Conservation (phyloP, 2,888 invertebrate species). For the Cacoxenus indagator region DNA sequence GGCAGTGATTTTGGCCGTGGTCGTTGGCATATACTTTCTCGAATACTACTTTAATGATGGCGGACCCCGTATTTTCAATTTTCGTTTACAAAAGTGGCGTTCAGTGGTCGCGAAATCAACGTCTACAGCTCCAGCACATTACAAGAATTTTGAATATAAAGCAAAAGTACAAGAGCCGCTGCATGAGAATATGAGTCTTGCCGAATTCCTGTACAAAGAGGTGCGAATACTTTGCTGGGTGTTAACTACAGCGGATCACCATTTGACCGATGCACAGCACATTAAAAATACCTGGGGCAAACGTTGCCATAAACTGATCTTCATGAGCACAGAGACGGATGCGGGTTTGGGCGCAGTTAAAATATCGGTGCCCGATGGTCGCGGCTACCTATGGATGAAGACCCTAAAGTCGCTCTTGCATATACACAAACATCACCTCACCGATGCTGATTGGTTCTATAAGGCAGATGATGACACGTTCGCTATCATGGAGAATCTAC, state of each 20-base stretch:
- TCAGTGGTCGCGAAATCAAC: too few species aligned
- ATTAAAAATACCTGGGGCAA: slow-evolving; percentile 95
- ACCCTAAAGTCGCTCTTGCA: slow-evolving; percentile 93
- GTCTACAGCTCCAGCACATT: too few species aligned
- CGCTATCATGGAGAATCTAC: slow-evolving; percentile 93
- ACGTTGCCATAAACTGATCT: slow-evolving; percentile 86
- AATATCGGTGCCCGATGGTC: slow-evolving; percentile 86
- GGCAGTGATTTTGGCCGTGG: too few species aligned
- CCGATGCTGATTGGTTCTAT: slow-evolving; percentile 95
- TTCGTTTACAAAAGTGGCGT: too few species aligned
- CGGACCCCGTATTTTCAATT: too few species aligned
- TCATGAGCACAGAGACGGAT: slow-evolving; percentile 86
- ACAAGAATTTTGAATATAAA: neutral
- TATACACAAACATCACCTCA: slow-evolving; percentile 83
- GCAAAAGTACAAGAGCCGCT: neutral
- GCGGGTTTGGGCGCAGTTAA: slow-evolving; percentile 81
- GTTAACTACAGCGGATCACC: slow-evolving; percentile 80
- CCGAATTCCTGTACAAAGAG: slow-evolving; percentile 22
- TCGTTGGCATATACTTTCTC: too few species aligned
- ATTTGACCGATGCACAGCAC: slow-evolving; percentile 86
- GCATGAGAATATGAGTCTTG: neutral
- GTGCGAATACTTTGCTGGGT: slow-evolving; percentile 46
- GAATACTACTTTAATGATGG: too few species aligned
- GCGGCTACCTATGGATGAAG: slow-evolving; percentile 93
- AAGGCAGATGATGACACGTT: slow-evolving; percentile 99